phyloP scores from a whole-genome alignment of 2,888 invertebrate species.

The Cancer borealis region DNA sequence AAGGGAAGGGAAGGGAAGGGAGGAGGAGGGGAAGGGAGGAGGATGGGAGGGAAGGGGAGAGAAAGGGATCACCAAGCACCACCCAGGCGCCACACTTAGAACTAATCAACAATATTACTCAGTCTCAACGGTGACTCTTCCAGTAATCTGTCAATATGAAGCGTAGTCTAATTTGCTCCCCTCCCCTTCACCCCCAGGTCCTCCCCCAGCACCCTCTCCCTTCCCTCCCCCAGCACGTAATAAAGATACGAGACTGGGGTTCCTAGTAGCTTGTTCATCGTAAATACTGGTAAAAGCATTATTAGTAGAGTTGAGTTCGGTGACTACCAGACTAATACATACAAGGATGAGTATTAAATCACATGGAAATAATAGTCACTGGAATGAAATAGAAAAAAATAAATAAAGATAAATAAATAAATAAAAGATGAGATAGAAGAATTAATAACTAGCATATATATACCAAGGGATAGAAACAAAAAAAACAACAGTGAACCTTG shows the following conservation, averaged over 20 bases:
- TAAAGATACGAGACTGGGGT: background rate
- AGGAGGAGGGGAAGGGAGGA: too few relatives aligned
- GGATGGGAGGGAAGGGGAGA: too few relatives aligned
- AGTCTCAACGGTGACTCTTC: background rate
- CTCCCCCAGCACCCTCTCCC: background rate
- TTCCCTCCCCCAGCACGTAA: background rate
- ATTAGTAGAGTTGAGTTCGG: background rate
- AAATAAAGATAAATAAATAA: too few relatives aligned
- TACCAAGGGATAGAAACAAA: background rate
- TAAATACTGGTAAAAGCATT: background rate
- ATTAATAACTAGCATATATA: background rate
- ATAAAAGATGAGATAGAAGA: background rate
- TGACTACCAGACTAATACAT: background rate
- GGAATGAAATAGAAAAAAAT: background rate
- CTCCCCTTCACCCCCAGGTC: background rate
- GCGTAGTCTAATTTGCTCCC: background rate
- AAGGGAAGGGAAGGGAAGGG: background rate
- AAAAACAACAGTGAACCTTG: background rate
- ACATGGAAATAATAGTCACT: background rate
- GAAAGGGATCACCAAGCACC: background rate
- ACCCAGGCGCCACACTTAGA: background rate
- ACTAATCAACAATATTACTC: conserved; percentile 11
- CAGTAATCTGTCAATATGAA: conserved; percentile 22
- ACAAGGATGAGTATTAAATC: background rate
- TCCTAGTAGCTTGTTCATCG: conserved; percentile 28